Percentiles rank a stretch among this genome's conserved stretches.
phyloP scores from a whole-genome alignment of 2,113 vertebrate species.

The Epinephelus moara region DNA sequence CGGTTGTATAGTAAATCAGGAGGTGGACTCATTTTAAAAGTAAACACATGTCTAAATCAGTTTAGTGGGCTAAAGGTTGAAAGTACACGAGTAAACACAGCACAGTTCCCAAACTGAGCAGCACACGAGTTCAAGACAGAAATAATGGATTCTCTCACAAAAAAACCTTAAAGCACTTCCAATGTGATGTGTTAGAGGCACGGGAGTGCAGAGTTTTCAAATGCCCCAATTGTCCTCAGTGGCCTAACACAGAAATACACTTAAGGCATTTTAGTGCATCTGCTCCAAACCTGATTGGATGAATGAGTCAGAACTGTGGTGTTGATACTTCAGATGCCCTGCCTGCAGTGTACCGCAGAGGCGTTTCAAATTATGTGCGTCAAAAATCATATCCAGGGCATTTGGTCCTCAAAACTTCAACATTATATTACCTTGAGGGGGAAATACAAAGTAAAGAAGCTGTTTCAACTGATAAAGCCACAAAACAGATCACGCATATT shows the following conservation, averaged over 20 bases:
- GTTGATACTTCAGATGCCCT: constrained; percentile 6
- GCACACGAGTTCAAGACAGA: background rate
- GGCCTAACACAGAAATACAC: constrained; percentile 3
- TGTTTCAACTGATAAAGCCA: constrained; percentile 13
- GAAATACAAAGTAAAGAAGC: constrained; percentile 2
- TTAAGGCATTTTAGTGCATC: constrained; percentile 17
- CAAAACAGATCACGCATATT: background rate
- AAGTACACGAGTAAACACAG: constrained; percentile 3
- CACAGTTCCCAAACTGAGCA: constrained; percentile 3
- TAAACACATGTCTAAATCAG: background rate
- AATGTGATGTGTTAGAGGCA: constrained; percentile 11
- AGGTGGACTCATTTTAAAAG: background rate
- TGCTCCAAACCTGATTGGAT: constrained; percentile 16
- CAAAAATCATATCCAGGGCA: background rate
- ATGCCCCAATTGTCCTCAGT: constrained; percentile 30
- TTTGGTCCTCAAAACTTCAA: constrained; percentile 12
- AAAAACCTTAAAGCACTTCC: constrained; percentile 24
- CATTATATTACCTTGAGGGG: constrained; percentile 3
- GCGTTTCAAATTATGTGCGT: constrained; percentile 1
- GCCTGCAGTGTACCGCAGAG: background rate
- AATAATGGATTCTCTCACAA: constrained; percentile 19
- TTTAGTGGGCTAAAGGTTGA: background rate
- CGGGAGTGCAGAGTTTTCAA: constrained; percentile 5
- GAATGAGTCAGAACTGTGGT: constrained; percentile 11
- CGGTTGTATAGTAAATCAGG: background rate